These are phyloP conservation scores for Apteryx mantelli DNA, from an alignment of 2,113 vertebrate genomes.

Conservation along the genomic window DNA sequence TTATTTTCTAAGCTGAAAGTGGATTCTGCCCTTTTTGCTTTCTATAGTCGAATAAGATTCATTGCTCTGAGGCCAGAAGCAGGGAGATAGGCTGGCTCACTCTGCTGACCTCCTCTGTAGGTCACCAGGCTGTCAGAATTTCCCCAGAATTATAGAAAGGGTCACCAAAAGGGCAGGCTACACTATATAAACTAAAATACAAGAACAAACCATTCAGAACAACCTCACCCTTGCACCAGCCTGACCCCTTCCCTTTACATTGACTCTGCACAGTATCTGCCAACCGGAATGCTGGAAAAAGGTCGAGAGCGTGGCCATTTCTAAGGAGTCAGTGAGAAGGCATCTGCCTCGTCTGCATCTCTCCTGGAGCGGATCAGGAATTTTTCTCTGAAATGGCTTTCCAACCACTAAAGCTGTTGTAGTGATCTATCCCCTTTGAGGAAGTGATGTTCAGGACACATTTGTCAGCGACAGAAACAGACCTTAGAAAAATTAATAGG, in stretches of 20 bases:
- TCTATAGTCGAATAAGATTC: conserved; percentile 65
- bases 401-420: not conserved
- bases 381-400: not conserved
- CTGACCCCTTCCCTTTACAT: not conserved
- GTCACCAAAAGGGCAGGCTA: conserved; percentile 63
- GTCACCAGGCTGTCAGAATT: conserved; percentile 68
- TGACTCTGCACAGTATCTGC: not conserved
- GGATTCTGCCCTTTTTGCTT: conserved; percentile 21
- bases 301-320: not conserved
- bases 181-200: conserved; percentile 11
- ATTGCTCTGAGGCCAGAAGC: conserved; percentile 43
- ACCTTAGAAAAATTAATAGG: not conserved
- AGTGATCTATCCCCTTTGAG: not conserved
- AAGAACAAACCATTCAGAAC: conserved; percentile 35
- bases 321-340: not conserved
- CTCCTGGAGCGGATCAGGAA: not conserved
- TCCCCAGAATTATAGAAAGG: conserved; percentile 70
- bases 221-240: not conserved
- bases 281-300: not conserved
- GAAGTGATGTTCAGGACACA: not conserved
- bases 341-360: accelerated
- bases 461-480: not conserved
- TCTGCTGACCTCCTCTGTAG: conserved; percentile 63
- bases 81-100: conserved; percentile 49
- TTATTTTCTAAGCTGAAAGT: not conserved